Percentiles rank a stretch among this genome's conserved stretches.
Conservation (phyloP, 2,888 invertebrate genomes). For the Epinotia demarniana region DNA sequence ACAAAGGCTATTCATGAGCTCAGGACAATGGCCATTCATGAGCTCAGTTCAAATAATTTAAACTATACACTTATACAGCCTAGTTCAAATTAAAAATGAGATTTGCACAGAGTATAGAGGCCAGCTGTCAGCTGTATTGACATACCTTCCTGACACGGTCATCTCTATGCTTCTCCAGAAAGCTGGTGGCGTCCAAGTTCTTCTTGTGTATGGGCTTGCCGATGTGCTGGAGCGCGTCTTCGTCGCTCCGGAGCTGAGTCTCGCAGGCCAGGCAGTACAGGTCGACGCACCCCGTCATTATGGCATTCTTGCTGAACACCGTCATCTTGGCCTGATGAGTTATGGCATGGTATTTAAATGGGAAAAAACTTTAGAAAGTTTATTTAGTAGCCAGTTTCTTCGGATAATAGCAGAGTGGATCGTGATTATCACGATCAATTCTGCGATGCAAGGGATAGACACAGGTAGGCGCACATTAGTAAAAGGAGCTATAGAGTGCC, state of each 20-base stretch:
- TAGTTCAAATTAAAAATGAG: not conserved
- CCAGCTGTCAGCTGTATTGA: not conserved
- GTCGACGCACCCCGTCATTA: conserved; percentile 57
- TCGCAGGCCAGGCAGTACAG: conserved; percentile 63
- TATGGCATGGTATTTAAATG: not conserved
- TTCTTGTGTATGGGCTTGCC: conserved; percentile 51
- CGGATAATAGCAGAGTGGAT: no score
- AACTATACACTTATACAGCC: no score
- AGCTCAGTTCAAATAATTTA: no score
- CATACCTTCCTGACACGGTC: conserved; percentile 63
- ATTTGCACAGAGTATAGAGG: not conserved
- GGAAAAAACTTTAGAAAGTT: not conserved
- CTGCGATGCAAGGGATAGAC: no score
- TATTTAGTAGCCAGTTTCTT: no score
- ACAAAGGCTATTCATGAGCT: no score
- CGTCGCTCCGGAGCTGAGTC: conserved; percentile 52
- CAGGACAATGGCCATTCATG: no score
- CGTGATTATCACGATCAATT: no score
- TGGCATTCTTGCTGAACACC: conserved; percentile 55
- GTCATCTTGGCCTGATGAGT: conserved; percentile 47
- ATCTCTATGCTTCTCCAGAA: conserved; percentile 53
- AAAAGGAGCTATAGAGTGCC: no score
- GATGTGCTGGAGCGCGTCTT: conserved; percentile 54
- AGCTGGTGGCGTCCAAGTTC: conserved; percentile 51
- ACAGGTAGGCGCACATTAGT: no score